Evolutionary conservation across 2,797 vertebrate species (phyloP).

Genomic region (Notolabrus celidotus): DNA sequence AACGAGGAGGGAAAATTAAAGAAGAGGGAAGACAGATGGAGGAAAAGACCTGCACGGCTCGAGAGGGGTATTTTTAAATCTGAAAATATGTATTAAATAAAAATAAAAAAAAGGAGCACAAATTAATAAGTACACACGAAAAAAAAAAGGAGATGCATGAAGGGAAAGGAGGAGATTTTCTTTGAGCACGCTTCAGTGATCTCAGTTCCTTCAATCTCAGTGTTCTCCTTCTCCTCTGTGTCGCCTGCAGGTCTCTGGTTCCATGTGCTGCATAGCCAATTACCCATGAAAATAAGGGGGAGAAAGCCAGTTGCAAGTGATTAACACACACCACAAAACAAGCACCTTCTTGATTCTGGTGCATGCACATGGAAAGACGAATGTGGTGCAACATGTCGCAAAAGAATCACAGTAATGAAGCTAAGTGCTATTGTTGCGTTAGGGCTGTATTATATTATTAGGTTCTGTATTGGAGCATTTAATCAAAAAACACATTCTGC

Average conservation of each 20-base stretch:
- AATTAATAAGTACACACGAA: constrained; percentile 50
- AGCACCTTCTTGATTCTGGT: constrained; percentile 4
- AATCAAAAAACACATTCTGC: constrained; percentile 9
- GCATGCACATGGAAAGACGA: not conserved
- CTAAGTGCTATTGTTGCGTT: not conserved
- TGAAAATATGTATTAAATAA: not conserved
- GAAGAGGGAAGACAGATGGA: constrained; percentile 39
- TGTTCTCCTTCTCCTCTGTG: constrained; percentile 34
- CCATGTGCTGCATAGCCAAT: constrained; percentile 64
- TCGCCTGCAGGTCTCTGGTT: constrained; percentile 64
- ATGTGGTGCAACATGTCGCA: not conserved
- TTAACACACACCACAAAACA: constrained; percentile 47
- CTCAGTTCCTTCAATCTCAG: constrained; percentile 40
- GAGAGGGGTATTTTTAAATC: constrained; percentile 6
- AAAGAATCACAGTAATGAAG: not conserved
- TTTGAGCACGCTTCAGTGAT: constrained; percentile 50
- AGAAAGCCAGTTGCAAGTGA: constrained; percentile 49
- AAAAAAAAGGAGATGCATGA: constrained; percentile 39
- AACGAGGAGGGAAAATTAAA: constrained; percentile 46
- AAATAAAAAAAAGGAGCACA: not conserved
- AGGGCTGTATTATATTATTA: not conserved
- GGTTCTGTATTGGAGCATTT: not conserved
- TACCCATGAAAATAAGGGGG: constrained; percentile 64
- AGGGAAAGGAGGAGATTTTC: constrained; percentile 7
- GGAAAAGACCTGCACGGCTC: constrained; percentile 7